Base-by-base conservation (phyloP, 2,113 vertebrate genomes). In the Odontesthes bonariensis region DNA sequence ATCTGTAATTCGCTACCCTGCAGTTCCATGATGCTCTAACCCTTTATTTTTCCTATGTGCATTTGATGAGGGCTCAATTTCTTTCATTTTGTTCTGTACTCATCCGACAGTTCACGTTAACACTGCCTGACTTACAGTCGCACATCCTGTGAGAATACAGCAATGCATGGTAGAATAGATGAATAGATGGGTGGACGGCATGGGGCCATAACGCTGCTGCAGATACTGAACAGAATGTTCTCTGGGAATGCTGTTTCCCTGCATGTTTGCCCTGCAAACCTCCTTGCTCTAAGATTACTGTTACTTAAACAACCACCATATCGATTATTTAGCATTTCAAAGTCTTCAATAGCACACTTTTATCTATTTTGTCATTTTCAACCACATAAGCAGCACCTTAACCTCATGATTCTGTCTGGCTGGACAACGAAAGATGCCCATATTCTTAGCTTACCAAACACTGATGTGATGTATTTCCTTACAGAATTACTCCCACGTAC, bases 401-500 rank as follows among this genome's bases (percentile, higher is more conserved):
- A 22, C 32, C 35, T 32, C 40, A 51, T n/a, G 46, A 53, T 20
- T 58, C 61, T 38, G 19, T 75, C 55, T 67, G 22, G 49, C 35
- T 23, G 31, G n/a, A 56, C 49, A n/a, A 33, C 61, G 32, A 13
- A 49, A 70, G 33, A 56, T 27, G 60, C n/a, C 0, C 5, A 46
- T 20, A 4, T 60, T 38, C 38, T 75, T 17, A 12, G 65, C 62
- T 52, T 47, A 75, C 35, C 57, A 59, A 83, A 57, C 69, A 66
- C 69, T 44, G 52, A 84, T 59, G 75, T 49, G 71, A 62, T 70
- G 71, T 63, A 56, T 79, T 59, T 62, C 52, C 67, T 49, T 74
- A 67, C 59, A 75, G 76, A 87, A 87, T 89, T 84, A 86, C 77
- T 76, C 76, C 73, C 71, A 68, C 74, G 75, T 40, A 33, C 65